Base-by-base conservation (phyloP, 2,888 invertebrate genomes). In the Dexiosoma caninum region DNA sequence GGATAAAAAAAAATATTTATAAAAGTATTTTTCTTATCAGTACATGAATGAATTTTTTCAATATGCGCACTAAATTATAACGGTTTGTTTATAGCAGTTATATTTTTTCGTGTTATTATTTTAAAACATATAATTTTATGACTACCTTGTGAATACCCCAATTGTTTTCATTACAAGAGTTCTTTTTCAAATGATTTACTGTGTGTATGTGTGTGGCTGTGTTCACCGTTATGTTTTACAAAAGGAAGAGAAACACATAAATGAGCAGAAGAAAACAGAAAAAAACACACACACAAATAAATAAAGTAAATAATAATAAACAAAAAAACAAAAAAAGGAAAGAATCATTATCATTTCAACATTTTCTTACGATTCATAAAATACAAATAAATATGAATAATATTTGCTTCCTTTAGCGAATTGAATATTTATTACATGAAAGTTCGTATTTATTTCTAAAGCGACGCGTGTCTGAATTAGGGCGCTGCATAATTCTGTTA, bases 361-460 rank as follows among this genome's bases (percentile, higher is more conserved):
- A 42, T 67, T 72, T 55, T 51, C 69, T 35, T 69, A 55, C 55
- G 49, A 75, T 21, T 66, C 32, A 76, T 64, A 67, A 71, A 77
- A 60, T 35, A 62, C 19, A 57, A 57, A 59, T 64, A 66, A 32
- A 57, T 37, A 64, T 70, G 53, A 53, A 77, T 71, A 67, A 74
- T 57, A 75, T 75, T 75, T 75, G 37, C 42, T 77, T 55, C 59
- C 51, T 62, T 57, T 72, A 62, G 62, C 49, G 76, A 69, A 81
- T 81, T 62, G 69, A 77, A 69, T 81, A 77, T 81, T 76, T 77
- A 77, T 77, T 72, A 42, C 66, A 69, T 46, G 32, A 37, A 49
- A 46, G 27, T 27, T 69, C 23, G 21, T 62, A 16, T 51, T 27
- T 76, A 35, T 51, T 53, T 60, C n/a, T 44, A 21, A 16, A 32